Percentiles rank a stretch among this genome's conserved stretches.
Evolutionary conservation across 2,113 vertebrate species (phyloP).

Genomic region (Jaculus jaculus): DNA sequence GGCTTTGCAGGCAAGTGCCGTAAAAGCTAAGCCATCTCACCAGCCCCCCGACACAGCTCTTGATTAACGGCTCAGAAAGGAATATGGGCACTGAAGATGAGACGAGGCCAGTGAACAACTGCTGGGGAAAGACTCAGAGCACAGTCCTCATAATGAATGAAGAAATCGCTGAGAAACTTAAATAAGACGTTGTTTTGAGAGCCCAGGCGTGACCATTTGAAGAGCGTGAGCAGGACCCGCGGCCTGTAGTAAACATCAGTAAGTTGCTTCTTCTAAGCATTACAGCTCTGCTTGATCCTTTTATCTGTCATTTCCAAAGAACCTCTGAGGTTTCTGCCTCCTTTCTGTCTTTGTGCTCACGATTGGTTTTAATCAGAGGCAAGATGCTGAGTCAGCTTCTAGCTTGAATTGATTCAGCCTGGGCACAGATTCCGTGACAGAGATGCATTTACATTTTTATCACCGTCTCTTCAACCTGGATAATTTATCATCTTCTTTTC

Average conservation of each 20-base stretch:
- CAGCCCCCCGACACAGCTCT: neutral
- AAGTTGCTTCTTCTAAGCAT: neutral
- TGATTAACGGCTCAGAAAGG: neutral
- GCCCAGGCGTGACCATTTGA: slow-evolving; percentile 10
- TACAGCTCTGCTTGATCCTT: slow-evolving; percentile 30
- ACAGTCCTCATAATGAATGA: slow-evolving; percentile 40
- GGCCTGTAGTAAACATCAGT: neutral
- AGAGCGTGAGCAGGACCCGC: neutral
- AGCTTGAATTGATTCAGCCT: slow-evolving; percentile 69
- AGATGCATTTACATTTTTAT: slow-evolving; percentile 72
- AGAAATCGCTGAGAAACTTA: slow-evolving; percentile 59
- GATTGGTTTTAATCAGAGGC: slow-evolving; percentile 65
- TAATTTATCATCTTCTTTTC: slow-evolving; percentile 68
- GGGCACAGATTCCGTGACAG: slow-evolving; percentile 59
- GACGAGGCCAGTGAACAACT: neutral
- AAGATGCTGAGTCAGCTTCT: slow-evolving; percentile 72
- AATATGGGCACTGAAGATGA: neutral
- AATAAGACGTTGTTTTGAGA: slow-evolving; percentile 56
- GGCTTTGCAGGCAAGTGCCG: no score
- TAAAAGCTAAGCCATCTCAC: no score
- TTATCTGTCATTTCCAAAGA: slow-evolving; percentile 52
- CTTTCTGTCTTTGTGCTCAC: slow-evolving; percentile 42
- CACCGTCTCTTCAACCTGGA: slow-evolving; percentile 71
- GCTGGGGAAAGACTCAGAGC: slow-evolving; percentile 31
- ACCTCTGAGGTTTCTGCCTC: slow-evolving; percentile 49